Percentiles rank a stretch among this genome's conserved stretches.
Evolutionary conservation across 2,888 invertebrate genomes (phyloP).

Genomic region (Cremastinae sp.): DNA sequence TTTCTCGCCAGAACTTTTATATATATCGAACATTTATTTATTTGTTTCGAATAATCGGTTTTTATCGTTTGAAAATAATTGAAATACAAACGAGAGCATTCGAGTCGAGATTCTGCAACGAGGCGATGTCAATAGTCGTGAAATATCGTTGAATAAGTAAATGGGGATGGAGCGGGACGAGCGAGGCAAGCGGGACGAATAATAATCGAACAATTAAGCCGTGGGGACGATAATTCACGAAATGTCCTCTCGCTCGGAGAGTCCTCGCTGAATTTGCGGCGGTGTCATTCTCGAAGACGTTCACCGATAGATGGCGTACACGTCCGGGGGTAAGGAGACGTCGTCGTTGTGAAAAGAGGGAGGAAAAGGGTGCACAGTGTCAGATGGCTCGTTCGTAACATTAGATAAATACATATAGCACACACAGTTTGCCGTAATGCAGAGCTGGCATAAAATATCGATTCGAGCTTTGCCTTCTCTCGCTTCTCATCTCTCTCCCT

Average conservation of each 20-base stretch:
- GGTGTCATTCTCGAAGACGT: conserved; percentile 25
- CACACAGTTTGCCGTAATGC: conserved; percentile 38
- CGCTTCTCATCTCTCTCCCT: conserved; percentile 45
- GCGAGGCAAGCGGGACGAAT: neutral
- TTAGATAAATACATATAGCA: conserved; percentile 56
- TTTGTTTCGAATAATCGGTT: too few relatives aligned
- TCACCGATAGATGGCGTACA: conserved; percentile 19
- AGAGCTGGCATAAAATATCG: conserved; percentile 59
- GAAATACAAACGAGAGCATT: too few relatives aligned
- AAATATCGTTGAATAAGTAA: too few relatives aligned
- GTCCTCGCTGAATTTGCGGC: conserved; percentile 8
- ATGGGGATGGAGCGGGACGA: too few relatives aligned
- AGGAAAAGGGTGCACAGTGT: conserved; percentile 29
- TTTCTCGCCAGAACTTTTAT: too few relatives aligned
- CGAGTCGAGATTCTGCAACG: too few relatives aligned
- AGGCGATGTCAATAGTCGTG: too few relatives aligned
- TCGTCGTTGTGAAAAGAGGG: conserved; percentile 1
- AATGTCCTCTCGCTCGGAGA: conserved; percentile 39
- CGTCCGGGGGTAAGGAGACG: conserved; percentile 7
- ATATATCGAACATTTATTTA: too few relatives aligned
- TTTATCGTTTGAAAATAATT: too few relatives aligned
- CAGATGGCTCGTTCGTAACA: conserved; percentile 59
- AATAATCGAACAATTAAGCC: conserved; percentile 41
- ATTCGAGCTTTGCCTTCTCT: conserved; percentile 48
- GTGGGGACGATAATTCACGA: conserved; percentile 45